phyloP scores from a whole-genome alignment of 2,113 vertebrate species.

The Passerina amoena region DNA sequence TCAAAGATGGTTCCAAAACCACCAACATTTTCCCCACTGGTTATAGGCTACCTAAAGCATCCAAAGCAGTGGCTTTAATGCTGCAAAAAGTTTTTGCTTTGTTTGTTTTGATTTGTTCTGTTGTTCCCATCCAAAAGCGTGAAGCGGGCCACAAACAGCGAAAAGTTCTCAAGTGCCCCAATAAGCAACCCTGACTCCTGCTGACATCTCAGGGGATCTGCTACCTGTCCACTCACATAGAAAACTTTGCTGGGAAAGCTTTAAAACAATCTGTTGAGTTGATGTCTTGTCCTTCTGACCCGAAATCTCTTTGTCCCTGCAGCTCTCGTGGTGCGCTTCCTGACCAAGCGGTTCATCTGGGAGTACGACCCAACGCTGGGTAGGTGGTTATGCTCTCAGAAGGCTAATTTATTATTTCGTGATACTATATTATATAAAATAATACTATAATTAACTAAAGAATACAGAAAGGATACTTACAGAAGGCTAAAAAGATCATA shows the following conservation, averaged over 20 bases:
- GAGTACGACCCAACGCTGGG: conserved; percentile 96
- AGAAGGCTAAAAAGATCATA: too few relatives aligned
- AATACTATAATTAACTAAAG: too few relatives aligned
- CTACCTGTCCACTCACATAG: not conserved
- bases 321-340: conserved; percentile 96
- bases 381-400: conserved; percentile 65
- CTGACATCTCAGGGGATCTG: not conserved
- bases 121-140: not conserved
- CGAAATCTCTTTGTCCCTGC: conserved; percentile 4
- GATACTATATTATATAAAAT: too few relatives aligned
- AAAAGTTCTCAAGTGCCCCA: not conserved
- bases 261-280: not conserved
- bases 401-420: too few relatives aligned
- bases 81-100: not conserved
- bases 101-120: not conserved
- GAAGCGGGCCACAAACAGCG: not conserved
- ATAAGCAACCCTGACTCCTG: not conserved
- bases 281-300: not conserved
- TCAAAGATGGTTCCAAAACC: not conserved
- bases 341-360: conserved; percentile 98
- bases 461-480: too few relatives aligned
- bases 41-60: not conserved
- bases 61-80: not conserved
- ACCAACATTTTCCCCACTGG: not conserved
- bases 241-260: not conserved